These are phyloP conservation scores for Hypsopygia costalis DNA, from an alignment of 2,888 invertebrate species.

Conservation along the genomic window DNA sequence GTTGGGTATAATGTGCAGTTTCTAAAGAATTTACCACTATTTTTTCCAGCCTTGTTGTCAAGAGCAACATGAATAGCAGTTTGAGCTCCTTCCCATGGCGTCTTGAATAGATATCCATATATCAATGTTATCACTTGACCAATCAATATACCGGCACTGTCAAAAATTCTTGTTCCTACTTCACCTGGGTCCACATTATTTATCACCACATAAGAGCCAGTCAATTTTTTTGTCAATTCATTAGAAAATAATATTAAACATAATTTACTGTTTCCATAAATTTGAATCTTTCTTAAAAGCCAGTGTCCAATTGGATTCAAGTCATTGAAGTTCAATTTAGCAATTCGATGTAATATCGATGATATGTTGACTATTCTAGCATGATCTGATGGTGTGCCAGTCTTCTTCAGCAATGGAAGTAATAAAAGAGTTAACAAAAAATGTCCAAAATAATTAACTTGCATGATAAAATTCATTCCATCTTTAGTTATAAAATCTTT, in stretches of 20 bases:
- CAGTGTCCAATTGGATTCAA: no score
- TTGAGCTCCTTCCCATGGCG: constrained; percentile 8
- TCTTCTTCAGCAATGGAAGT: no score
- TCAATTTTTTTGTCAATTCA: constrained; percentile 83
- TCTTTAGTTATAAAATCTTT: no score
- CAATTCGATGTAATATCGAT: no score
- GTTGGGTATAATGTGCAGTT: neutral
- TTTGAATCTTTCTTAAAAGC: neutral
- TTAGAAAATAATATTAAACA: constrained; percentile 84
- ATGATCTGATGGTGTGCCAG: no score
- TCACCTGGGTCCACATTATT: constrained; percentile 92
- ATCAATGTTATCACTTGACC: constrained; percentile 69
- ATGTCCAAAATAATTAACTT: no score
- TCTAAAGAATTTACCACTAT: constrained; percentile 19
- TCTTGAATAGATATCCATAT: constrained; percentile 25
- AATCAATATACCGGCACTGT: constrained; percentile 52
- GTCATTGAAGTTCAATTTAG: no score
- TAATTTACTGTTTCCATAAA: constrained; percentile 84
- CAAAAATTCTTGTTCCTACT: constrained; percentile 87
- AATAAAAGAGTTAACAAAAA: no score
- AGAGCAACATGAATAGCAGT: constrained; percentile 24
- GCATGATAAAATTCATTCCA: no score
- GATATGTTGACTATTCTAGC: no score
- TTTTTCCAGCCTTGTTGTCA: constrained; percentile 20
- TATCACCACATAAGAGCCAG: constrained; percentile 83